A percentile compares a stretch with the other conserved stretches of the same genome.
Evolutionary conservation across 2,113 vertebrate genomes (phyloP).

Genomic region (Ceratotherium simum): DNA sequence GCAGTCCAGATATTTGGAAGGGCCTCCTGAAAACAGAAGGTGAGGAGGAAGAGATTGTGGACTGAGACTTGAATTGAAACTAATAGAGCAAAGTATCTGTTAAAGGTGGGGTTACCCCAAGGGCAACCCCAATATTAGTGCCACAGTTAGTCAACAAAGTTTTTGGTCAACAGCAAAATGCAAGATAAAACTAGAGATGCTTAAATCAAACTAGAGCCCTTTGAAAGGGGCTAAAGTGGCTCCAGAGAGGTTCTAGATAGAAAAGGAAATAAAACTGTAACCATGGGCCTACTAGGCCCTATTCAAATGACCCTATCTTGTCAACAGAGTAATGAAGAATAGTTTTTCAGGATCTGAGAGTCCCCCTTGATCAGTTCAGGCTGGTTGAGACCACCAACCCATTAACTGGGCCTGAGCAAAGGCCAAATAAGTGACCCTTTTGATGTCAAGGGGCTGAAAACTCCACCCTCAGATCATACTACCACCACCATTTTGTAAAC

Average conservation of each 20-base stretch:
- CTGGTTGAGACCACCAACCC: no score
- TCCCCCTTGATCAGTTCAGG: no score
- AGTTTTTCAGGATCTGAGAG: no score
- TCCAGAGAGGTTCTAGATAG: not conserved
- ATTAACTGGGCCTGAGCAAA: no score
- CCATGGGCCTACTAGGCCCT: no score
- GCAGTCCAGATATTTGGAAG: not conserved
- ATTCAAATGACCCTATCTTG: no score
- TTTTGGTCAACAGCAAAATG: not conserved
- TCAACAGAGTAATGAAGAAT: no score
- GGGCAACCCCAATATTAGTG: not conserved
- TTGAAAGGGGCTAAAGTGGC: not conserved
- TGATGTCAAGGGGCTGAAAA: no score
- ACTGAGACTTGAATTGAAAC: not conserved
- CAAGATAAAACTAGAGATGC: not conserved
- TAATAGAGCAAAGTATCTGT: rapidly evolving
- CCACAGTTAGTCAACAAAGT: not conserved
- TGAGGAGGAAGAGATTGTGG: not conserved
- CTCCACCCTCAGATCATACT: no score
- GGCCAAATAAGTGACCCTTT: no score
- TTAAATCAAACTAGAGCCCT: not conserved
- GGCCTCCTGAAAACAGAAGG: not conserved
- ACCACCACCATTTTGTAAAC: no score
- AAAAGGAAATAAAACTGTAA: not conserved
- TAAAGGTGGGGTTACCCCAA: rapidly evolving